These are phyloP conservation scores for Emydoidea blandingii DNA, from an alignment of 2,797 vertebrate genomes.

Conservation along the genomic window DNA sequence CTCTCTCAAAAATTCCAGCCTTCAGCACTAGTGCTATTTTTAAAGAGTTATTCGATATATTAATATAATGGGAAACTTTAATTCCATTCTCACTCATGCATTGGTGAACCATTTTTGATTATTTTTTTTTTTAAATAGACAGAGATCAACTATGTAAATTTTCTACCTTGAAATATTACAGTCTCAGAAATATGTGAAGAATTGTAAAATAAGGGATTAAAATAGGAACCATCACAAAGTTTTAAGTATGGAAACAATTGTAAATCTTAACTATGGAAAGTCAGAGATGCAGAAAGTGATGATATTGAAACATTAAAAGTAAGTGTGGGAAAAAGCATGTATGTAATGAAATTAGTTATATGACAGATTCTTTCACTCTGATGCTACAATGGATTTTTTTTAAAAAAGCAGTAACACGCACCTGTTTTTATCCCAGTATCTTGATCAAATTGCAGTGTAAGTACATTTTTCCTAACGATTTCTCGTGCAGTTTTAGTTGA, in stretches of 20 bases:
- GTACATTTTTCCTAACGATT: neutral
- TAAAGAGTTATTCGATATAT: too few species aligned
- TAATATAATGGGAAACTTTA: too few species aligned
- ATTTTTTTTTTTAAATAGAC: neutral
- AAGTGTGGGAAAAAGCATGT: accelerated
- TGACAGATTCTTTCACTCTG: neutral
- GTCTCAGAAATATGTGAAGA: too few species aligned
- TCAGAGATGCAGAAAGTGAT: too few species aligned
- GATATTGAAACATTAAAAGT: neutral
- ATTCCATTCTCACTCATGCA: neutral
- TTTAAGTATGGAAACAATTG: too few species aligned
- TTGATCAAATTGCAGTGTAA: neutral
- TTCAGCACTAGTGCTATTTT: too few species aligned
- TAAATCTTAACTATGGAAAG: too few species aligned
- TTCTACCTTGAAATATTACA: too few species aligned
- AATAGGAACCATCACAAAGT: too few species aligned
- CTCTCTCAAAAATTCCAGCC: too few species aligned
- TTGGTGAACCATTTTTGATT: neutral
- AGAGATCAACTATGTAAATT: accelerated
- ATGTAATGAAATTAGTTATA: neutral
- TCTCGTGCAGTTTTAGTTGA: neutral
- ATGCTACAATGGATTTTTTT: neutral
- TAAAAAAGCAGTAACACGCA: neutral
- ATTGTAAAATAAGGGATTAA: too few species aligned
- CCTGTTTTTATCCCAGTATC: neutral